Conservation (phyloP, 2,888 invertebrate species). For the Cheilosia impressa region DNA sequence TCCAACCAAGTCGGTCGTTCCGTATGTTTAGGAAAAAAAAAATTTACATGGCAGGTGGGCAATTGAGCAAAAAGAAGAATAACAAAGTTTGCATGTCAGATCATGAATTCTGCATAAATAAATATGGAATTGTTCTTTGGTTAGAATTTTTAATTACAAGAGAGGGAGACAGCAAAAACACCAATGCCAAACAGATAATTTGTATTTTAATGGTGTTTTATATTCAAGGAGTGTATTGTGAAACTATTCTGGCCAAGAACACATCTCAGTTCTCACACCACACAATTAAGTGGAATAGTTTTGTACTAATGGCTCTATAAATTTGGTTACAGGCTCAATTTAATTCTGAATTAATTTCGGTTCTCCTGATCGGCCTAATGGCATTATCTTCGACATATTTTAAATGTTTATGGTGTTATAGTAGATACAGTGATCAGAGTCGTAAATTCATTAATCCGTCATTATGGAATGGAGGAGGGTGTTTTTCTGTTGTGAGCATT, state of each 20-base stretch:
- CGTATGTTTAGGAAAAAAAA: conserved; percentile 4
- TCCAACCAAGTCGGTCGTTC: not conserved
- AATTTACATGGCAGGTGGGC: conserved; percentile 31
- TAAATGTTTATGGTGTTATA: conserved; percentile 4
- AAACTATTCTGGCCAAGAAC: not conserved
- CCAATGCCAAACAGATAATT: conserved; percentile 43
- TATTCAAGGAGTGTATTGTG: conserved; percentile 4
- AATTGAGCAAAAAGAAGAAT: conserved; percentile 11
- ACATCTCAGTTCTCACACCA: not conserved
- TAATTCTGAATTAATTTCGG: conserved; percentile 32
- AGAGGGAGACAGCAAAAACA: not conserved
- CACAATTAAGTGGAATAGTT: conserved; percentile 26
- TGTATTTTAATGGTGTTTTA: not conserved
- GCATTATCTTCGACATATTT: conserved; percentile 22
- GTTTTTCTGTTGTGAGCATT: not conserved
- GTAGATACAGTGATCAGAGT: conserved; percentile 28
- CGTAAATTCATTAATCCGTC: conserved; percentile 50
- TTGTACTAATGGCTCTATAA: conserved; percentile 33
- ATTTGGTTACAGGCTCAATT: conserved; percentile 27
- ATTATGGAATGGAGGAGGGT: conserved; percentile 8
- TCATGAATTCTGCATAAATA: conserved; percentile 61
- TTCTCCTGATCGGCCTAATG: conserved; percentile 23
- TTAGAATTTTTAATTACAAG: conserved; percentile 54
- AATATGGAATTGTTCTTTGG: conserved; percentile 47
- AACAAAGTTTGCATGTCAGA: conserved; percentile 58